phyloP scores from a whole-genome alignment of 2,113 vertebrate species.

The Oplegnathus fasciatus region DNA sequence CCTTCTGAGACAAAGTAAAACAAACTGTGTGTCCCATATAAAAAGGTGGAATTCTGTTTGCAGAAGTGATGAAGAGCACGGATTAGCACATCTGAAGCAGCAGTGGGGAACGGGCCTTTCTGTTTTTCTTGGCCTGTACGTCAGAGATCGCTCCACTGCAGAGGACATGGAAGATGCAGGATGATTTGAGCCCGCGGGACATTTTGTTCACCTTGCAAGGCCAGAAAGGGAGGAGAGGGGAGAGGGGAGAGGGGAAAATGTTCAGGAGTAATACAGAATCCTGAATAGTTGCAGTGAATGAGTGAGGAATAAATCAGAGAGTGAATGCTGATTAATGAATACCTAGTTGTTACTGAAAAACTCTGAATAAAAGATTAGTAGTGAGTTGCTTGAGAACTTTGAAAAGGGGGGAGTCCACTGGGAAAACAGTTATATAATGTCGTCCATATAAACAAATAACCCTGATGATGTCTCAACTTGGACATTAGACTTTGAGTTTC shows the following conservation, averaged over 20 bases:
- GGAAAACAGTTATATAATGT: not conserved
- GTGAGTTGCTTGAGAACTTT: constrained; percentile 6
- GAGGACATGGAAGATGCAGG: constrained; percentile 38
- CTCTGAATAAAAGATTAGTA: not conserved
- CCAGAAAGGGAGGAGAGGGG: not conserved
- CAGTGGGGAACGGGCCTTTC: constrained; percentile 51
- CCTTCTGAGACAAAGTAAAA: constrained; percentile 75
- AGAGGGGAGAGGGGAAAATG: not conserved
- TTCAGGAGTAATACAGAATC: constrained; percentile 18
- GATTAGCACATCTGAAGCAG: constrained; percentile 82
- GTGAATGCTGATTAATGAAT: not conserved
- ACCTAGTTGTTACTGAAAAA: constrained; percentile 30
- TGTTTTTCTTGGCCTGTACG: constrained; percentile 77
- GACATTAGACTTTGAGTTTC: not conserved
- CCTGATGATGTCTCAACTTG: not conserved
- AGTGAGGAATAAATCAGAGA: constrained; percentile 11
- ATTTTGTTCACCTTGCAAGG: constrained; percentile 53
- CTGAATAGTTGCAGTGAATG: not conserved
- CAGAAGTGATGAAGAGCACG: constrained; percentile 67
- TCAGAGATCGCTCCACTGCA: constrained; percentile 66
- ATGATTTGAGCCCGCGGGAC: constrained; percentile 40
- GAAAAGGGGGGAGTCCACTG: not conserved
- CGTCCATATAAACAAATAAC: not conserved
- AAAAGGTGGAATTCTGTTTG: constrained; percentile 83
- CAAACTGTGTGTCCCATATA: constrained; percentile 57